A percentile compares a stretch with the other conserved stretches of the same genome.
phyloP scores from a whole-genome alignment of 2,888 invertebrate genomes.

The Pemphredon lugubris region DNA sequence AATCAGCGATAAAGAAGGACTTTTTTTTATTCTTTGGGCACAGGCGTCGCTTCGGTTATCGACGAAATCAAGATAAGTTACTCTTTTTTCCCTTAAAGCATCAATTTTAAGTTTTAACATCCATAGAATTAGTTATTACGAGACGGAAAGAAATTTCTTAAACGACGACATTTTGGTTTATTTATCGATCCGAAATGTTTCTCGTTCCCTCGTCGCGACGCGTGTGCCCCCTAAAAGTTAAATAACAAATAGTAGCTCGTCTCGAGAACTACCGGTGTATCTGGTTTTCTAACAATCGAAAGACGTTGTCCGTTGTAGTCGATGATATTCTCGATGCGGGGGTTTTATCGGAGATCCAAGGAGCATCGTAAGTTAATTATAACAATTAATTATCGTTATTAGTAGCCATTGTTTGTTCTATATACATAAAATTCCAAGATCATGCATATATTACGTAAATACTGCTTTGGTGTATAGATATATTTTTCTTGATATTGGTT shows the following conservation, averaged over 20 bases:
- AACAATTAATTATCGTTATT: conserved; percentile 61
- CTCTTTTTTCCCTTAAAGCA: too few species aligned
- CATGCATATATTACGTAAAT: conserved; percentile 23
- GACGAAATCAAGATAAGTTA: too few species aligned
- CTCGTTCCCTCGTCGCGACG: conserved; percentile 24
- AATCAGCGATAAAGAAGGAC: conserved; percentile 25
- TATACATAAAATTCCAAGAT: conserved; percentile 45
- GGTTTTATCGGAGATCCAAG: conserved; percentile 58
- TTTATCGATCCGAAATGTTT: too few species aligned
- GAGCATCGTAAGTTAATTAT: conserved; percentile 55
- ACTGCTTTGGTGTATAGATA: conserved; percentile 19
- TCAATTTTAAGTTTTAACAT: too few species aligned
- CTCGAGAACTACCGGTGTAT: neutral
- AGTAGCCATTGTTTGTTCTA: conserved; percentile 67
- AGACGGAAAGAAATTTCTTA: too few species aligned
- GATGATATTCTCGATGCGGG: conserved; percentile 60
- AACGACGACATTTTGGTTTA: too few species aligned
- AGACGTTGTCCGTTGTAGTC: conserved; percentile 51
- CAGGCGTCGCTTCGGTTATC: conserved; percentile 16
- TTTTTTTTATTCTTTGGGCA: conserved; percentile 37
- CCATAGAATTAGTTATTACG: too few species aligned
- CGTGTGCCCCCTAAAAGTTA: conserved; percentile 35
- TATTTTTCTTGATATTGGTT: neutral
- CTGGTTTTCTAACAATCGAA: conserved; percentile 36
- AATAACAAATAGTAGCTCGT: conserved; percentile 16